Evolutionary conservation across 1,140 invertebrate genomes (phyloP), one percentile per base, ranked within the genome.

Genomic region (Bombus turneri): DNA sequence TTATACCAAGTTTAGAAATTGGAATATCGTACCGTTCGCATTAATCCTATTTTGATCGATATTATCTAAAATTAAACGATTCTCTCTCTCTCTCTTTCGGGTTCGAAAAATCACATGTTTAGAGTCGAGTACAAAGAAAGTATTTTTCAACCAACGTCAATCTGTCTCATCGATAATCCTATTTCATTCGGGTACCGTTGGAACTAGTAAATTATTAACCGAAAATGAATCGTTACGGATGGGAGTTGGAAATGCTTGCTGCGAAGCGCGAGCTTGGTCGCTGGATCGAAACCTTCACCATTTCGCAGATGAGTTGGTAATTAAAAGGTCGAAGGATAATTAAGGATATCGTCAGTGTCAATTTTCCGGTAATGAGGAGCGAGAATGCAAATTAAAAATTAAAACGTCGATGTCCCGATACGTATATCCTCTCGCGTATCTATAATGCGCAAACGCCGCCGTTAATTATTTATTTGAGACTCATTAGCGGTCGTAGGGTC

Each of bases 381-480:
- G 68, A 31, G 68, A 68, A 83, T 69, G 81, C 66, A 69, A 80
- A 80, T 85, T 79, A 85, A 80, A 85, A 85, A 79, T 85, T 85
- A 59, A 85, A 72, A 71, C 83, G 9, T 12, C 76, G 12, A 78
- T 64, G 73, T 57, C 18, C 18, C 72, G 64, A 57, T 77, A 34
- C 6, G 6, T 13, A 12, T 2, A 15, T 25, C 41, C 31, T 3
- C 79, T 34, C 3, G 4, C 66, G 80, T 22, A 53, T 53, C 6
- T 71, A 41, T 41, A 84, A 79, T 22, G 6, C 64, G 74, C 47
- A 72, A 85, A 80, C 76, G 37, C 15, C 28, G 10, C 31, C 53
- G 83, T 80, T 85, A 80, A 85, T 80, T 85, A 85, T 85, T 80
- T 80, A 85, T 80, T 83, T 83, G 64, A 78, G 62, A 69, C 74